Evolutionary conservation across 2,888 invertebrate genomes (phyloP).

Genomic region (Lasioglossum marginatum): DNA sequence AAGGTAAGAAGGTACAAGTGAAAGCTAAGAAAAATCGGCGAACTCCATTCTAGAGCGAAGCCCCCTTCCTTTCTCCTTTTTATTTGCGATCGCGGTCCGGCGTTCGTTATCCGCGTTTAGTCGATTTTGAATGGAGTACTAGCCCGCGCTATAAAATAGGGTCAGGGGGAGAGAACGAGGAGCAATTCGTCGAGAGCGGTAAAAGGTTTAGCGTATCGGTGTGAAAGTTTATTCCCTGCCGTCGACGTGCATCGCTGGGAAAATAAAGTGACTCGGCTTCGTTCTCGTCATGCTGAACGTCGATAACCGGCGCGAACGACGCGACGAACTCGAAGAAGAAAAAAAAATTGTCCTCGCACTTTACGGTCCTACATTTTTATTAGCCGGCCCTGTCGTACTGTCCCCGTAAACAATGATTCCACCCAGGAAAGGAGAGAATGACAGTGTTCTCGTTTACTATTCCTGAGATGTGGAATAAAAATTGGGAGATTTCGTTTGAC

Average conservation of each 20-base stretch:
- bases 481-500: too few species aligned
- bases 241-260: not conserved
- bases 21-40: too few species aligned
- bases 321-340: not conserved
- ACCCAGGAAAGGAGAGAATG: not conserved
- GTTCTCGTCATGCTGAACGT: not conserved
- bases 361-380: not conserved
- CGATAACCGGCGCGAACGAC: not conserved
- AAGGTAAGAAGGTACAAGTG: too few species aligned
- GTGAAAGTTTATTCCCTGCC: constrained; percentile 24
- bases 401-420: not conserved
- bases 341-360: not conserved
- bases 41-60: too few species aligned
- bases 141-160: constrained; percentile 29
- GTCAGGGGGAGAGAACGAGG: constrained; percentile 5
- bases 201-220: constrained; percentile 25
- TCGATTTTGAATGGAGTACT: constrained; percentile 23
- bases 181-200: constrained; percentile 37
- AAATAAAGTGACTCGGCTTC: constrained; percentile 10
- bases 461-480: too few species aligned
- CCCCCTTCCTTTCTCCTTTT: not conserved
- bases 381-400: not conserved
- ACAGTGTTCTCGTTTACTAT: not conserved
- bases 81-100: not conserved
- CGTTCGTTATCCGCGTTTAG: constrained; percentile 14